Evolutionary conservation across 2,113 vertebrate species (phyloP).

Genomic region (Siniperca chuatsi): DNA sequence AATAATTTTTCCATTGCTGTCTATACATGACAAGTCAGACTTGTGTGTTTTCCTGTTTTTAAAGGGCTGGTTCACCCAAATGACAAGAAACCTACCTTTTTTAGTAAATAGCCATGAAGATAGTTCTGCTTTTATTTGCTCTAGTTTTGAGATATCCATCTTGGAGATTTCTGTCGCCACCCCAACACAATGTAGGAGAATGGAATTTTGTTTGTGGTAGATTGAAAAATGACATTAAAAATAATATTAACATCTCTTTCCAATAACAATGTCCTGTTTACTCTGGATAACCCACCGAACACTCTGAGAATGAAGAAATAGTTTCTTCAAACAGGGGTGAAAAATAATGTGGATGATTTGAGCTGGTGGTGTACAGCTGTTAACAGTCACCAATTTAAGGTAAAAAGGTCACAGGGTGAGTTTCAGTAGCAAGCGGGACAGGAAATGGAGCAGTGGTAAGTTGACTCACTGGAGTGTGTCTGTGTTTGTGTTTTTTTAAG

Average conservation of each 20-base stretch:
- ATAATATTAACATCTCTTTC: background rate
- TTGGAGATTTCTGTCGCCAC: background rate
- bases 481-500: background rate
- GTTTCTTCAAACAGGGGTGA: background rate
- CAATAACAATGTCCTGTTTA: background rate
- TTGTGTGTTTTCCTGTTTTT: background rate
- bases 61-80: background rate
- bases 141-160: background rate
- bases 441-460: background rate
- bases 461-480: background rate
- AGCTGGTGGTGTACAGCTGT: constrained; percentile 13
- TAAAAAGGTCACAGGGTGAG: constrained; percentile 31
- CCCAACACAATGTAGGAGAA: background rate
- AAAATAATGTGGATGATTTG: constrained; percentile 3
- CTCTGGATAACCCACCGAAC: background rate
- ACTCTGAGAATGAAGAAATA: background rate
- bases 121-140: background rate
- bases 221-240: background rate
- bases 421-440: constrained; percentile 16
- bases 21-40: constrained; percentile 6
- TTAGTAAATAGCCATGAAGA: background rate
- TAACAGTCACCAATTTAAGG: background rate
- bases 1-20: constrained; percentile 51
- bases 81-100: background rate
- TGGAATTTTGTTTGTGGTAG: background rate